Evolutionary conservation across 2,113 vertebrate species (phyloP).

Genomic region (Anhinga anhinga): DNA sequence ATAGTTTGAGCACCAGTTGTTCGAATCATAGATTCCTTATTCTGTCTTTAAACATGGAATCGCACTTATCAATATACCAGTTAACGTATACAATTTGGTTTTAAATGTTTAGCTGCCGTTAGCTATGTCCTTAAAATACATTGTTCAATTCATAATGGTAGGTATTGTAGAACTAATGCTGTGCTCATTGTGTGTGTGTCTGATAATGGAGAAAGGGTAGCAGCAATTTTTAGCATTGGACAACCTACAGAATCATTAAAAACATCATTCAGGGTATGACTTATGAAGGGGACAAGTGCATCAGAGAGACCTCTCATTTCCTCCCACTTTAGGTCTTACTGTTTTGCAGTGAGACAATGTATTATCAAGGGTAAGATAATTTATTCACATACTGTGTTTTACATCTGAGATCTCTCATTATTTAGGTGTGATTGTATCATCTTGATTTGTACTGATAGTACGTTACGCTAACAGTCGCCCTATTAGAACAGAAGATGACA

Average conservation of each 20-base stretch:
- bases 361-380: neutral
- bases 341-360: neutral
- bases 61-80: neutral
- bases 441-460: neutral
- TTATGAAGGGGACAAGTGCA: neutral
- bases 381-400: neutral
- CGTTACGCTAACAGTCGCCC: neutral
- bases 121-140: neutral
- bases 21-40: neutral
- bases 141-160: neutral
- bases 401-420: neutral
- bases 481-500: neutral
- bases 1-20: neutral
- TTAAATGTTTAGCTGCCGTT: neutral
- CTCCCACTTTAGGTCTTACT: neutral
- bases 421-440: neutral
- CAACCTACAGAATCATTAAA: neutral
- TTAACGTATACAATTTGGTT: neutral
- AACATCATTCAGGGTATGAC: neutral
- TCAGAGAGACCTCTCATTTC: neutral
- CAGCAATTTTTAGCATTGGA: neutral
- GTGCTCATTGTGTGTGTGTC: neutral
- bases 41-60: neutral
- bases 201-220: neutral
- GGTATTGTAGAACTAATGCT: neutral